These are phyloP conservation scores for Cantharis rustica DNA, from an alignment of 2,888 invertebrate genomes.

Conservation along the genomic window DNA sequence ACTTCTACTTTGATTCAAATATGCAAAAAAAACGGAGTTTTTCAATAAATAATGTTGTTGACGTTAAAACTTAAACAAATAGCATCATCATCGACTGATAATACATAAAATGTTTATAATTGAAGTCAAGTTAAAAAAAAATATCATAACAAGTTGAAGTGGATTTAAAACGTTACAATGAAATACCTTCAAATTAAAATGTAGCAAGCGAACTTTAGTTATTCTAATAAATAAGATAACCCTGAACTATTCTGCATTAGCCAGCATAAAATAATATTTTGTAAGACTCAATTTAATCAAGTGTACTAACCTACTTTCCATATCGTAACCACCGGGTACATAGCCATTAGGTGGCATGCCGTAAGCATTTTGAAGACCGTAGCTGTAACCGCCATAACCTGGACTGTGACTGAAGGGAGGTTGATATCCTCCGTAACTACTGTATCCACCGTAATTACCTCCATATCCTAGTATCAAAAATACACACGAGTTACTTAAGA, in stretches of 20 bases:
- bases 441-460: conserved; percentile 7
- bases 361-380: conserved; percentile 52
- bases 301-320: conserved; percentile 64
- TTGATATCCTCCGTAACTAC: conserved; percentile 32
- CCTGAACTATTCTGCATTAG: neutral
- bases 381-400: conserved; percentile 45
- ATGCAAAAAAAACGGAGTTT: neutral
- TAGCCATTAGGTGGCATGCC: conserved; percentile 47
- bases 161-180: neutral
- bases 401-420: conserved; percentile 30
- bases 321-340: conserved; percentile 57
- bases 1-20: neutral
- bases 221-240: neutral
- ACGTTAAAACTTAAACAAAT: neutral
- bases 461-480: conserved; percentile 30
- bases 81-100: neutral
- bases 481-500: neutral
- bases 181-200: neutral
- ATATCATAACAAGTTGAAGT: neutral
- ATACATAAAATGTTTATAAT: neutral
- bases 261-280: neutral
- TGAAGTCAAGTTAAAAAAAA: neutral
- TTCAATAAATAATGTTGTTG: neutral
- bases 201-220: neutral
- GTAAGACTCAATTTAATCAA: neutral